Evolutionary conservation across 53 echinoderm and acorn worm genomes (phyloP).

Genomic region (Paelopatides confundens): DNA sequence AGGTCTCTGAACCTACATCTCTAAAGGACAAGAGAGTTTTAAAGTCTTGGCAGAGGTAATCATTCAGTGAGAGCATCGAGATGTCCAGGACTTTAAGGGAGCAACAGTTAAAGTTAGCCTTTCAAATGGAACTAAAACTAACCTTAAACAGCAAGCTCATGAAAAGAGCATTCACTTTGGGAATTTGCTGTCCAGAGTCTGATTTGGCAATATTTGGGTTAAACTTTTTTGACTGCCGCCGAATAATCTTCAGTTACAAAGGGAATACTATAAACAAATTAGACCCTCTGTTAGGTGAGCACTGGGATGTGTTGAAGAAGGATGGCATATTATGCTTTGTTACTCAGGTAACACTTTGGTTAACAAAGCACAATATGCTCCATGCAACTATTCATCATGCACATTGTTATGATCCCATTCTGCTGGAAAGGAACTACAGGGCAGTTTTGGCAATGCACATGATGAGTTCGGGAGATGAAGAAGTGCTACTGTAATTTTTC

Average conservation of each 20-base stretch:
- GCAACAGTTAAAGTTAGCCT: too few relatives aligned
- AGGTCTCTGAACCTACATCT: too few relatives aligned
- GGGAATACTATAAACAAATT: not conserved
- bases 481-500: too few relatives aligned
- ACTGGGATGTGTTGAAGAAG: slow-evolving; percentile 7
- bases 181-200: not conserved
- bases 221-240: not conserved
- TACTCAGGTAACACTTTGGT: not conserved
- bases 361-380: not conserved
- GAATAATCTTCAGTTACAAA: too few relatives aligned
- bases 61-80: too few relatives aligned
- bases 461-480: too few relatives aligned
- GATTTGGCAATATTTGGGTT: not conserved
- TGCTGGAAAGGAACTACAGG: not conserved
- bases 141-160: not conserved
- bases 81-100: too few relatives aligned
- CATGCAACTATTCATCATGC: not conserved
- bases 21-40: too few relatives aligned
- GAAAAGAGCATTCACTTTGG: not conserved
- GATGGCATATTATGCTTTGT: not conserved
- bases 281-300: not conserved
- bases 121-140: too few relatives aligned
- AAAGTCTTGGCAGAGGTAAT: too few relatives aligned
- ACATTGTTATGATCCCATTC: not conserved
- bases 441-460: not conserved